These are phyloP conservation scores for Penelope pileata DNA, from an alignment of 2,113 vertebrate species.

Conservation along the genomic window DNA sequence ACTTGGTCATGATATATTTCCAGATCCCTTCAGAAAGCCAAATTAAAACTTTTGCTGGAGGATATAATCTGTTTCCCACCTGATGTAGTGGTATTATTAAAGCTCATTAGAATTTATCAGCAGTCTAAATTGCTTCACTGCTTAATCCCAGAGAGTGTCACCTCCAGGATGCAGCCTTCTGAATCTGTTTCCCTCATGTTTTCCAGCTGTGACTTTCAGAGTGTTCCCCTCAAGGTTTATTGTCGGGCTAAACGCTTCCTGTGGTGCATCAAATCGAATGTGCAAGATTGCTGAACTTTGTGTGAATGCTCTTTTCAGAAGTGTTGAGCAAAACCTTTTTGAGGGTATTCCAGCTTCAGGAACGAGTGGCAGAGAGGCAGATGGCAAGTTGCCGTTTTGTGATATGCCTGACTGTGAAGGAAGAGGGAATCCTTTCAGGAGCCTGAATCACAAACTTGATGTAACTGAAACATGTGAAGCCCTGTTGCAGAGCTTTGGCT, in stretches of 20 bases:
- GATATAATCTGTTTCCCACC: neutral
- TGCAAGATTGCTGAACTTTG: neutral
- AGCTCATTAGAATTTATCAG: neutral
- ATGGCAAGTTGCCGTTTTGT: neutral
- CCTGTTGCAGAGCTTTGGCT: neutral
- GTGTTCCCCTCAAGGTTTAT: neutral
- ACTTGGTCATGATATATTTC: neutral
- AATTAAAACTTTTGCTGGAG: neutral
- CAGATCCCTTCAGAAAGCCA: neutral
- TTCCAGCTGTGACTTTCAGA: neutral
- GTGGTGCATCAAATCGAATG: rapidly evolving
- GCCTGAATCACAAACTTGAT: neutral
- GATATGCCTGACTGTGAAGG: neutral
- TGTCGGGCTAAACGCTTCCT: neutral
- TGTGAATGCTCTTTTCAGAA: neutral
- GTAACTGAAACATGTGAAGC: neutral
- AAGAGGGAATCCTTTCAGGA: neutral
- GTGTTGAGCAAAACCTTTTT: neutral
- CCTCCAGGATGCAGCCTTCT: neutral
- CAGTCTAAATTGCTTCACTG: neutral
- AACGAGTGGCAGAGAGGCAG: neutral
- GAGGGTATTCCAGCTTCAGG: neutral
- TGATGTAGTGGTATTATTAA: neutral
- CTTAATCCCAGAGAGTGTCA: neutral
- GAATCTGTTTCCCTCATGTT: neutral